A percentile compares a stretch with the other conserved stretches of the same genome.
These are phyloP conservation scores for Bradypus variegatus DNA, from an alignment of 2,797 vertebrate genomes.

Conservation along the genomic window DNA sequence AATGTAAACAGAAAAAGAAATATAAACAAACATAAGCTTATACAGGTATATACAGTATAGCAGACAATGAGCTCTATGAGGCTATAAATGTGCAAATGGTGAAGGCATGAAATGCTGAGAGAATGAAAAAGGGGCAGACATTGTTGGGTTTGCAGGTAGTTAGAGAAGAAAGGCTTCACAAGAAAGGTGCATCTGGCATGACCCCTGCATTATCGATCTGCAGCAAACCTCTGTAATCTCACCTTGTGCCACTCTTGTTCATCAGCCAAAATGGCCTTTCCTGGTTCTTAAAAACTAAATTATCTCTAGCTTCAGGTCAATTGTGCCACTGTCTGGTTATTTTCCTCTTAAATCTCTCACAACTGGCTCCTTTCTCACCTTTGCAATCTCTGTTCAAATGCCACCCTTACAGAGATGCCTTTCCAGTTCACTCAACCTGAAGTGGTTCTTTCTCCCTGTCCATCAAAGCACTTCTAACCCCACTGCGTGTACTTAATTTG, in stretches of 20 bases:
- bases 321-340: not conserved
- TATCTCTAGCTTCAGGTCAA: not conserved
- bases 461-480: not conserved
- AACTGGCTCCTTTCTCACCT: not conserved
- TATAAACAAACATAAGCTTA: not conserved
- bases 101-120: not conserved
- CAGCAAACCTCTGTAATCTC: not conserved
- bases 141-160: not conserved
- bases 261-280: not conserved
- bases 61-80: not conserved
- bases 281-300: conserved; percentile 8
- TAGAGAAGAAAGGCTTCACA: not conserved
- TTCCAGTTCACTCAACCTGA: not conserved
- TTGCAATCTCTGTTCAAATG: not conserved
- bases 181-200: not conserved
- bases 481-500: not conserved
- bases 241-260: not conserved
- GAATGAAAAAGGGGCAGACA: not conserved
- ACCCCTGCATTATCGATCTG: not conserved
- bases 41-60: not conserved
- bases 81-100: not conserved
- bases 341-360: not conserved
- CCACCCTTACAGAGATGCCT: not conserved
- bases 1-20: not conserved
- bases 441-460: not conserved